Evolutionary conservation across 1,140 invertebrate genomes (phyloP), one percentile per base, ranked within the genome.

Genomic region (Drosophila tristis): DNA sequence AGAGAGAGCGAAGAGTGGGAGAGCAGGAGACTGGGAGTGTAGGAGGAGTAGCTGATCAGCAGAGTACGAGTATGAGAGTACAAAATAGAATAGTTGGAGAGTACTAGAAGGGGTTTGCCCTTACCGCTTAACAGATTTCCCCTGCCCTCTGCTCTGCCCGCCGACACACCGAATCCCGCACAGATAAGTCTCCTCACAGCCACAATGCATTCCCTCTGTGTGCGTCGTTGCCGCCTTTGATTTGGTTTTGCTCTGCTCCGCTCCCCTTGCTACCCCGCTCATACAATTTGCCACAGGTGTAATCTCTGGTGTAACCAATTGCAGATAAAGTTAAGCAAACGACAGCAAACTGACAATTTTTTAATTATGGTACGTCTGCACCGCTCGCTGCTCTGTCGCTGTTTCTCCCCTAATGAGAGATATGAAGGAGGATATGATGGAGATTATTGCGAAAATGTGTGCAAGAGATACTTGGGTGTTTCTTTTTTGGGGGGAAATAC

Each of bases 271-370:
- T 1, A 20, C 20, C 20, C 20, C 20, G 20, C 20, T 7, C 50
- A 16, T 35, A 42, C 65, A 81, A 75, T 78, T 82, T 73, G 65
- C 71, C 71, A 13, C 35, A 86, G 75, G 78, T 89, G 84, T 86
- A 86, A 86, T 86, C 82, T 86, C 54, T 25, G 75, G 53, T 85
- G 77, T 85, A 86, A 74, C 67, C 73, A 78, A 77, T 72, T 62
- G 48, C 65, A 78, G 84, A 86, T 82, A 86, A 86, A 82, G 71
- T 73, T 87, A 82, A 87, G 78, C 82, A 78, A 86, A 87, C 82
- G 78, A 82, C 74, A 87, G 59, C 45, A 81, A 81, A 78, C 78
- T 64, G 82, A 86, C 82, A 86, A 82, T 76, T 86, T 86, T 86
- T 86, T 86, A 86, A 86, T 86, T 86, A 86, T 87, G 60, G 35